phyloP scores from a whole-genome alignment of 2,888 invertebrate genomes.

The Masnerella sp. region DNA sequence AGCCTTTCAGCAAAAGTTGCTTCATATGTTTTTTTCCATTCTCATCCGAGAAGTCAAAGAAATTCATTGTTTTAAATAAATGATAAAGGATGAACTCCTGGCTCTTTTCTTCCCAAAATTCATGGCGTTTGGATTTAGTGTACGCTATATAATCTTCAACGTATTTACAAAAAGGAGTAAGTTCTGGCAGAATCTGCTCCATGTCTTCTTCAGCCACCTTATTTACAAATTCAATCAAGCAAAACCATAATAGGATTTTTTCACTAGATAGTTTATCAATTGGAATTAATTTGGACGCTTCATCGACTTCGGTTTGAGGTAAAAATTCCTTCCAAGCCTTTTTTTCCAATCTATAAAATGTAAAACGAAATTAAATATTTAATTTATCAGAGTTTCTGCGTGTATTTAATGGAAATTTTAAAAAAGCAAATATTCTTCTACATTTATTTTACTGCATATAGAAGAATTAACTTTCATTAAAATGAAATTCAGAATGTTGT shows the following conservation, averaged over 20 bases:
- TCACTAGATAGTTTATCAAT: conserved; percentile 79
- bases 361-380: no score
- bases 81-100: conserved; percentile 82
- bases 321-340: conserved; percentile 69
- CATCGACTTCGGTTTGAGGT: conserved; percentile 76
- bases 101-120: conserved; percentile 61
- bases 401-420: no score
- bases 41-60: conserved; percentile 84
- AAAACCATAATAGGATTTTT: conserved; percentile 82
- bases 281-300: conserved; percentile 78
- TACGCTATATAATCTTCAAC: conserved; percentile 81
- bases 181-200: conserved; percentile 84
- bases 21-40: conserved; percentile 80
- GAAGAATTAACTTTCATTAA: no score
- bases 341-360: conserved; percentile 64
- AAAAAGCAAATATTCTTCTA: no score
- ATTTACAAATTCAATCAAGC: conserved; percentile 79
- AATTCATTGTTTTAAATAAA: conserved; percentile 80
- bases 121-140: conserved; percentile 44
- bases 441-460: no score
- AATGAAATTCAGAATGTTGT: no score
- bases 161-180: conserved; percentile 85
- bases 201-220: conserved; percentile 79
- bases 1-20: conserved; percentile 79
- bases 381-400: no score